phyloP scores from a whole-genome alignment of 2,113 vertebrate genomes.

The Rhodinocichla rosea region DNA sequence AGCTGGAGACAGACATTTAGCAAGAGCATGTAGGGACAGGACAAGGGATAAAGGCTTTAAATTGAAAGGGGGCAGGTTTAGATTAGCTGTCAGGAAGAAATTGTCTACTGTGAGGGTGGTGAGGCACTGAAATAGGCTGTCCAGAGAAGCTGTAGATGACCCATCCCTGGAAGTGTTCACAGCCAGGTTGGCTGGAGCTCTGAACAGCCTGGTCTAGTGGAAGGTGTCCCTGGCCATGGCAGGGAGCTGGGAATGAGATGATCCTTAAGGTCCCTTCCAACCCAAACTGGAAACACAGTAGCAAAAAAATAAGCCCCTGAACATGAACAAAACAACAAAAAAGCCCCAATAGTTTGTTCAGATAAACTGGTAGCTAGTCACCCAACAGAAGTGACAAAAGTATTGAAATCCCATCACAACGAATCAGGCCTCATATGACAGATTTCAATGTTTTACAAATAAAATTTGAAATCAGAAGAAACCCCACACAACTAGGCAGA shows the following conservation, averaged over 20 bases:
- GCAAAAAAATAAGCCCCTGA: neutral
- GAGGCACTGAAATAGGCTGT: neutral
- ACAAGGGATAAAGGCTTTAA: neutral
- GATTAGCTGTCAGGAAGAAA: neutral
- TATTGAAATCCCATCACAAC: neutral
- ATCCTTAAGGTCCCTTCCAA: neutral
- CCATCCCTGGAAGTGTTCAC: neutral
- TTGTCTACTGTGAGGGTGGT: neutral
- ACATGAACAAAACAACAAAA: neutral
- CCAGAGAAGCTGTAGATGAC: neutral
- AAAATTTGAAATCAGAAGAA: neutral
- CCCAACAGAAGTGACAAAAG: neutral
- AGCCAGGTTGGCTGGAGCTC: neutral
- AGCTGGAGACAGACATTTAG: neutral
- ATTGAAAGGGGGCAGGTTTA: neutral
- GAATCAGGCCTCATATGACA: neutral
- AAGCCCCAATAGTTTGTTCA: neutral
- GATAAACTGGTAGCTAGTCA: neutral
- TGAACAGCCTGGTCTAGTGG: neutral
- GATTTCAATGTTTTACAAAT: neutral
- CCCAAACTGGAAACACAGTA: neutral
- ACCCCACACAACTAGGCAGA: neutral
- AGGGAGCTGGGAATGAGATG: neutral
- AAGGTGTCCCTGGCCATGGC: neutral
- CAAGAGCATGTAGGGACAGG: neutral